Conservation (phyloP, 2,113 vertebrate genomes). For the Pelusios castaneus region DNA sequence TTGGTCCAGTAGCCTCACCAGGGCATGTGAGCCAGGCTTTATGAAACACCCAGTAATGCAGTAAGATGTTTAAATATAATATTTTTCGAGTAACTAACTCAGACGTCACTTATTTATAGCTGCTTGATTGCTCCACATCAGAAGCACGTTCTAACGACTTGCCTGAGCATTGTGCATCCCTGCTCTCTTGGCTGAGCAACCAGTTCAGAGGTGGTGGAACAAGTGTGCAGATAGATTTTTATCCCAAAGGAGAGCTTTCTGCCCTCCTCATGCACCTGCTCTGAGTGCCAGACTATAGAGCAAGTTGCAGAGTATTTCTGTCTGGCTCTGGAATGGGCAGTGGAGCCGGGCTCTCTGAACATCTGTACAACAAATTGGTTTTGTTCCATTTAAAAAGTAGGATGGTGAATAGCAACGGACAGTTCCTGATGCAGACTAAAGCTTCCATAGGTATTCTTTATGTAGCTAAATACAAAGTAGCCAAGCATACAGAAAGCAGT, state of each 20-base stretch:
- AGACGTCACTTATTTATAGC: neutral
- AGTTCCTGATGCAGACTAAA: neutral
- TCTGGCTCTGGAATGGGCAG: rapidly evolving
- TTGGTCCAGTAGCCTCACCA: conserved; percentile 91
- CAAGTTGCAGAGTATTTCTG: rapidly evolving
- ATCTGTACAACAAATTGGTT: neutral
- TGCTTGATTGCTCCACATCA: neutral
- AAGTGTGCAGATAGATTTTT: neutral
- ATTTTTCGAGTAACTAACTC: neutral
- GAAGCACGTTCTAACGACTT: rapidly evolving
- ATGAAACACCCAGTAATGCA: conserved; percentile 82
- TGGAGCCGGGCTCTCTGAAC: neutral
- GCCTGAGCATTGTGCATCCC: rapidly evolving
- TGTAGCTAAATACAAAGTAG: neutral
- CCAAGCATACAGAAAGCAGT: neutral
- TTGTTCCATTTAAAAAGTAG: neutral
- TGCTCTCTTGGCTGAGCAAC: rapidly evolving
- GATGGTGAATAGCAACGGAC: rapidly evolving
- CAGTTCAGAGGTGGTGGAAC: neutral
- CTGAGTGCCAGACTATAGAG: neutral
- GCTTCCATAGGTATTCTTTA: neutral
- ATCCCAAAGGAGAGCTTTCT: neutral
- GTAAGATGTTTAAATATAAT: conserved; percentile 74
- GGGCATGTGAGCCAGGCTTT: conserved; percentile 85
- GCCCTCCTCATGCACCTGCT: neutral